Conservation (phyloP, 2,797 vertebrate genomes). For the Ispidina lecontei region DNA sequence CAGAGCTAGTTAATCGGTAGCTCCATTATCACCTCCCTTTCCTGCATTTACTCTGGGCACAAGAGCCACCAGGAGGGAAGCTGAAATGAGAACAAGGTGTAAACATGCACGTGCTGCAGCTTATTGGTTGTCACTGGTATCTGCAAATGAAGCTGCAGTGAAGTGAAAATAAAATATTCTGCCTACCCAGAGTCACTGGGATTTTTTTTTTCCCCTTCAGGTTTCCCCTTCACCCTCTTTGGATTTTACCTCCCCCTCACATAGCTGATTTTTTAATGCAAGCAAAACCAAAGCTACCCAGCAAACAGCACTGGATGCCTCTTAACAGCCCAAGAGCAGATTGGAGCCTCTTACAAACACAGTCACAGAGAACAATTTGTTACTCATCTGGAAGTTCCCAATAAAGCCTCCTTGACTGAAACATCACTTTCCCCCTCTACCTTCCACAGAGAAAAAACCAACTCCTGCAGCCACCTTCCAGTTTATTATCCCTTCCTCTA, state of each 20-base stretch:
- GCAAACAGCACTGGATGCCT: neutral
- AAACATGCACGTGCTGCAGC: neutral
- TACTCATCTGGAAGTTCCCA: neutral
- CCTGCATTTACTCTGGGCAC: neutral
- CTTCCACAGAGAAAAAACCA: neutral
- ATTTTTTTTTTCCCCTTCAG: neutral
- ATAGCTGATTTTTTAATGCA: neutral
- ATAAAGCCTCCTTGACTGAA: neutral
- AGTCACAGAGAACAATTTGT: neutral
- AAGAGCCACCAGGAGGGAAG: neutral
- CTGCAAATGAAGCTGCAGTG: neutral
- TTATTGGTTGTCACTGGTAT: neutral
- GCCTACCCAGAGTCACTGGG: neutral
- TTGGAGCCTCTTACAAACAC: neutral
- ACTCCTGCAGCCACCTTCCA: neutral
- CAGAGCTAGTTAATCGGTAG: neutral
- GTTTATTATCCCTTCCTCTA: neutral
- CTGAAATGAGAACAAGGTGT: neutral
- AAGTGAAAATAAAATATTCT: neutral
- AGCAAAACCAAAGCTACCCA: neutral
- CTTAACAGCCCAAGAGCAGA: neutral
- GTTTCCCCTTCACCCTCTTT: too few species aligned
- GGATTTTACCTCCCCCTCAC: neutral
- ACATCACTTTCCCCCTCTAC: neutral
- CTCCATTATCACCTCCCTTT: neutral